Conservation (phyloP, 23 tunicate genomes). For the Halocynthia roretzi region DNA sequence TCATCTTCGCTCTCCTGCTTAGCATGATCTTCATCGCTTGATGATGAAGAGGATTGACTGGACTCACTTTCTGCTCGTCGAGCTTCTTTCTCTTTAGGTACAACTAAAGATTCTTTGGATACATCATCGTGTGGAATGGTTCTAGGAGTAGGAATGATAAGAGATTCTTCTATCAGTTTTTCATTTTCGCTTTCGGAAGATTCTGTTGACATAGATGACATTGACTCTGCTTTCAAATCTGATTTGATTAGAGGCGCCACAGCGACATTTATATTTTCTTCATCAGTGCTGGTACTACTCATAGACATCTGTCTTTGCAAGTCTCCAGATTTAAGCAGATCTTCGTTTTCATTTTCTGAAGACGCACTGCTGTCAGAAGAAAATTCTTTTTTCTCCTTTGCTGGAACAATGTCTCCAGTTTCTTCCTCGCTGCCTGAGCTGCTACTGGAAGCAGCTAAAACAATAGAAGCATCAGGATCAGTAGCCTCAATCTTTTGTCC, state of each 20-base stretch:
- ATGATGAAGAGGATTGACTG: constrained; percentile 1
- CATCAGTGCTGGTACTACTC: no score
- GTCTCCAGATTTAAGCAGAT: not conserved
- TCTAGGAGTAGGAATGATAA: no score
- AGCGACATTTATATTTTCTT: no score
- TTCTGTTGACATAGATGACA: no score
- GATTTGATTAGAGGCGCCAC: no score
- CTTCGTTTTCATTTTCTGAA: not conserved
- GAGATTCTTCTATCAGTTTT: no score
- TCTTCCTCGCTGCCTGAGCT: constrained; percentile 11
- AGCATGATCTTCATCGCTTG: not conserved
- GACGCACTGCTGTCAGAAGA: not conserved
- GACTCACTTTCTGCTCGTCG: no score
- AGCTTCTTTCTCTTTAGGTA: no score
- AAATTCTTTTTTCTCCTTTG: not conserved
- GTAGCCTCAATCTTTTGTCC: not conserved
- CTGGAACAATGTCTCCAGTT: not conserved
- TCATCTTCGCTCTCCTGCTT: not conserved
- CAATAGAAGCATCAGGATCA: not conserved
- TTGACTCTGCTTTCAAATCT: no score
- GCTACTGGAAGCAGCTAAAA: not conserved
- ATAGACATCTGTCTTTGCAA: not conserved
- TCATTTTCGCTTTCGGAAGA: no score
- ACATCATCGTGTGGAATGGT: no score
- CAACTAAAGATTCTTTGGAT: no score